Evolutionary conservation across 2,888 invertebrate genomes (phyloP), one percentile per base, ranked within the genome.

Genomic region (Tetheella fluctuosa): DNA sequence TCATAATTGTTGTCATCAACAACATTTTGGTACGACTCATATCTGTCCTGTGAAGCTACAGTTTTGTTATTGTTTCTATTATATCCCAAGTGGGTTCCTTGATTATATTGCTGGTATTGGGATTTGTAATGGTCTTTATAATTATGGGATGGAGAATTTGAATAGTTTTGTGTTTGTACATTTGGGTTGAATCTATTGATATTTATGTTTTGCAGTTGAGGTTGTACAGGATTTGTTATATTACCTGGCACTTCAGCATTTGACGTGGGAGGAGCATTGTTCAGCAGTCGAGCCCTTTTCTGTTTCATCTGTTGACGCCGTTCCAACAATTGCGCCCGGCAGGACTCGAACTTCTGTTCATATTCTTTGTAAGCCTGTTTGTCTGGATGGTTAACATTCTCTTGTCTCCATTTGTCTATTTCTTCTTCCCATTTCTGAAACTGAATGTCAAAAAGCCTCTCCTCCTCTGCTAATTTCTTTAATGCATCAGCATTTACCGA

Each of bases 371-470:
- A 97, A 71, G 97, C 96, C 86, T 96, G 95, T 86, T 96, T 97
- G 84, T 98, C 98, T 0, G 98, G 98, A 91, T 98, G 98, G 85
- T 97, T 97, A 39, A 96, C 96, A 91, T 98, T 98, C 79, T 98
- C 97, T 66, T 95, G 95, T 82, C 97, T 97, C 98, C 98, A 98
- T 74, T 96, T 96, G 76, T 96, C 96, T 84, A 98, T 98, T 84
- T 98, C 97, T 71, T 96, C 95, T 87, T 98, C 98, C 98, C 98
- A 98, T 79, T 97, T 96, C 76, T 95, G 95, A 83, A 98, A 98
- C 85, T 98, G 97, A 65, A 96, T 95, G 81, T 97, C 97, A 89
- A 98, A 98, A 63, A 96, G 95, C 83, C 95, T 95, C 86, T 98
- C 97, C 74, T 97, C 97, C 69, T 93, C 93, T n/a, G 89, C 88